Percentiles rank a stretch among this genome's conserved stretches.
phyloP scores from a whole-genome alignment of 2,113 vertebrate species.

The Gallinago paraguaiae region DNA sequence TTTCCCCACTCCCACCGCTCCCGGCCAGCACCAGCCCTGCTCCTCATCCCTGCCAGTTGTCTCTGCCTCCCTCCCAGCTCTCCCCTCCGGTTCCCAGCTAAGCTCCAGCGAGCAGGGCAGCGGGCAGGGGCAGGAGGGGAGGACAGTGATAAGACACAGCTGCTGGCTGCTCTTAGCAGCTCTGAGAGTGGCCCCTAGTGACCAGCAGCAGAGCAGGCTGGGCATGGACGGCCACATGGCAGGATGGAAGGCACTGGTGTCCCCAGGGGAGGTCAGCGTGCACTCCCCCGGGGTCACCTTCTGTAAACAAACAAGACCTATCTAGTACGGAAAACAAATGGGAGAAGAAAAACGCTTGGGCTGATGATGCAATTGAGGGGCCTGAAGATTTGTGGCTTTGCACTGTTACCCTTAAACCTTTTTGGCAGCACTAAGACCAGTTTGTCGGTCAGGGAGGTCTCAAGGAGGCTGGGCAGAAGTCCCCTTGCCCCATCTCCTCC shows the following conservation, averaged over 20 bases:
- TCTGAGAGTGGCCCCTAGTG: constrained; percentile 42
- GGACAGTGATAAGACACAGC: constrained; percentile 40
- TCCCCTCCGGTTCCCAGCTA: constrained; percentile 24
- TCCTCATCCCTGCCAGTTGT: background rate
- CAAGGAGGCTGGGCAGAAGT: background rate
- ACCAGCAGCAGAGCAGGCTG: background rate
- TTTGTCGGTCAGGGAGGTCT: background rate
- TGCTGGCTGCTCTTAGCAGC: background rate
- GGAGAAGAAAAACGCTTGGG: background rate
- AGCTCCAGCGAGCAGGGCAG: constrained; percentile 31
- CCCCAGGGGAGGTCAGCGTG: background rate
- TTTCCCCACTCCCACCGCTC: background rate
- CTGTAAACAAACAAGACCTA: background rate
- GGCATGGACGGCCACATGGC: accelerated
- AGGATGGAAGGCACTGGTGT: background rate
- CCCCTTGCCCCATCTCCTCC: background rate
- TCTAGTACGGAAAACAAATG: background rate
- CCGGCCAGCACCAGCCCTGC: background rate
- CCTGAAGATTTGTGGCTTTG: background rate
- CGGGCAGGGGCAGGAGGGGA: background rate
- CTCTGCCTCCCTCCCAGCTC: background rate
- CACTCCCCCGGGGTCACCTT: background rate
- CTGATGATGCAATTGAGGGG: background rate
- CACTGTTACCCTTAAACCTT: background rate
- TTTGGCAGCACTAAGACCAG: background rate